phyloP scores from a whole-genome alignment of 2,113 vertebrate species.

The Osmerus eperlanus region DNA sequence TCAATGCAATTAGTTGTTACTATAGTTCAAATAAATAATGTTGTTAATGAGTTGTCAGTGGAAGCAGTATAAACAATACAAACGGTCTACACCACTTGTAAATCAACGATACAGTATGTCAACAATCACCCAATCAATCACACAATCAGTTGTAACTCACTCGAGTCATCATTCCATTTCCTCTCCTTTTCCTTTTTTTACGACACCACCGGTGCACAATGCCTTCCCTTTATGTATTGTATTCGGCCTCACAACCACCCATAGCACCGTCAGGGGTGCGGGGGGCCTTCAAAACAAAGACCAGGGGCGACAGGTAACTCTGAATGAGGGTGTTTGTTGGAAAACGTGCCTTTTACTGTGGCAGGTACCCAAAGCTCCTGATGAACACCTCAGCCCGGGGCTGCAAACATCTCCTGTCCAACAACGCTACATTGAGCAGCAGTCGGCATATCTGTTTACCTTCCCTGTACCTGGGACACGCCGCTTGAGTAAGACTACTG shows the following conservation, averaged over 20 bases:
- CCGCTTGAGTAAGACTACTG: conserved; percentile 45
- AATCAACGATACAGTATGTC: no score
- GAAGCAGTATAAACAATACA: not conserved
- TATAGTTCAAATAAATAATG: no score
- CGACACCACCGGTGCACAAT: conserved; percentile 10
- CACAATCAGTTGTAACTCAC: conserved; percentile 14
- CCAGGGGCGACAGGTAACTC: conserved; percentile 54
- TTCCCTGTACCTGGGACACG: conserved; percentile 35
- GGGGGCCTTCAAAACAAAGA: not conserved
- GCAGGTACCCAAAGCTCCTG: conserved; percentile 58
- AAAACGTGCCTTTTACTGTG: conserved; percentile 54
- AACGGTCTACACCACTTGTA: not conserved
- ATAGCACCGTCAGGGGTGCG: conserved; percentile 34
- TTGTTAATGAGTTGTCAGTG: no score
- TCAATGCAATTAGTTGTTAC: no score
- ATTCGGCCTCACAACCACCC: not conserved
- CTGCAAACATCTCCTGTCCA: conserved; percentile 49
- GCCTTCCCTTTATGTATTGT: conserved; percentile 15
- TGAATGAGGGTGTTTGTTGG: conserved; percentile 64
- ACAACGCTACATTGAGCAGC: conserved; percentile 39
- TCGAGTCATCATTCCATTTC: no score
- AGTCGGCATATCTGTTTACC: conserved; percentile 58
- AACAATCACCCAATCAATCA: not conserved
- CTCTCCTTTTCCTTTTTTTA: not conserved
- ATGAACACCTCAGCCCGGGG: conserved; percentile 57